Evolutionary conservation across 2,113 vertebrate genomes (phyloP), one percentile per base, ranked within the genome.

Genomic region (Phaetusa simplex): DNA sequence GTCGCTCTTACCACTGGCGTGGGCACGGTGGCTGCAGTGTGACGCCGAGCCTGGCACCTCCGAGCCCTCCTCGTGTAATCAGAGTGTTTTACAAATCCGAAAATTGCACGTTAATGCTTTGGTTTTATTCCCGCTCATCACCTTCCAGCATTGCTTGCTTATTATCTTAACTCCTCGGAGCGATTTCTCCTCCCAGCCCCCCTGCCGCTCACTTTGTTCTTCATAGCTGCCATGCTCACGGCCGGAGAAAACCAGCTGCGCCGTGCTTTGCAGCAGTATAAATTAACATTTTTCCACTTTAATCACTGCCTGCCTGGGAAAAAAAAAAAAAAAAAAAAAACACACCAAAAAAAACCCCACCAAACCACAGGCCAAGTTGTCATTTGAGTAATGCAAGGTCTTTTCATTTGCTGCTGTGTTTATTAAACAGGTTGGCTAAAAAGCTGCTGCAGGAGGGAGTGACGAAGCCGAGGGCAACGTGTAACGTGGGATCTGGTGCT

Each of bases 391-490:
- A 49, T 16, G n/a, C 47, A 34, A 76, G 32, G 56, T 26, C 81
- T 88, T 66, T 61, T 70, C 30, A 19, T 55, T 81, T 30, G 50
- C 24, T 38, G 58, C n/a, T 38, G 69, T 7, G 70, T 65, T 74
- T 76, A 22, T 80, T 38, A 22, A 59, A 32, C 45, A 61, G 38
- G 34, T n/a, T 43, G 78, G 47, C 20, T 58, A 58, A 58, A 58
- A n/a, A 13, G 53, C 50, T 34, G 62, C n/a, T n/a, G 43, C 9
- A 8, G 47, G 47, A 72, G 80, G 12, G 45, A 34, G 32, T 3
- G 15, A 12, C 0, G 21, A 38, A 52, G 50, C 62, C 0, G 3
- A n/a, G 43, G 55, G 38, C 50, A 36, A 14, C 1, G 2, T 3
- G 2, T 3, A 36, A 42, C 0, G 9, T 61, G 47, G 62, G 80